These are phyloP conservation scores for Pseudochirops cupreus DNA, from an alignment of 2,797 vertebrate genomes.

Conservation along the genomic window DNA sequence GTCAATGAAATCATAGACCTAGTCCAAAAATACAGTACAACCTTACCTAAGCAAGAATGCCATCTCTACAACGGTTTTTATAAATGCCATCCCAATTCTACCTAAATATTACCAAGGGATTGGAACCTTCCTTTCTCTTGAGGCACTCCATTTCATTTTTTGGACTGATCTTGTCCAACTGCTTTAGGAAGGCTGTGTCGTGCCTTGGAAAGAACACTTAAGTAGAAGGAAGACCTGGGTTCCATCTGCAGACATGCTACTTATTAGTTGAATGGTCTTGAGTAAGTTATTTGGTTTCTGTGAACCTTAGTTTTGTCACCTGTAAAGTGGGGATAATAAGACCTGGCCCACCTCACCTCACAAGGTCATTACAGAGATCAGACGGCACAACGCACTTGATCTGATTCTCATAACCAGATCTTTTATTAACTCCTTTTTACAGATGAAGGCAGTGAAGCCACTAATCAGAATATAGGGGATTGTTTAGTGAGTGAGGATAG, in stretches of 20 bases:
- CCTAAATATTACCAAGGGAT: neutral
- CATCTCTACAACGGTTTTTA: neutral
- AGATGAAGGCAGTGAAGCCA: neutral
- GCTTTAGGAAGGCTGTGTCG: neutral
- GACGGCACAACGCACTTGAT: neutral
- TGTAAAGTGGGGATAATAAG: neutral
- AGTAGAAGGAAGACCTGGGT: neutral
- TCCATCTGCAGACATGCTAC: neutral
- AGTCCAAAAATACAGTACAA: neutral
- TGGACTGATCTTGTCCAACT: neutral
- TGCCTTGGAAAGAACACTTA: neutral
- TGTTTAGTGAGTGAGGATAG: neutral
- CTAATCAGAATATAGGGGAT: neutral
- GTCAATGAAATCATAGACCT: neutral
- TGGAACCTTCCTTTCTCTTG: neutral
- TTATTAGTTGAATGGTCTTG: neutral
- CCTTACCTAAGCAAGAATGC: neutral
- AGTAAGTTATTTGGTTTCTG: neutral
- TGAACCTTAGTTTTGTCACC: neutral
- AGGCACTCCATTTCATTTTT: neutral
- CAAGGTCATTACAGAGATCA: neutral
- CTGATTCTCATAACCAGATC: neutral
- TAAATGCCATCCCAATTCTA: neutral
- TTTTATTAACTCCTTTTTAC: neutral
- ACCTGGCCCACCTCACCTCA: neutral